Base-by-base conservation (phyloP, 1,140 invertebrate species). In the Atta texana region DNA sequence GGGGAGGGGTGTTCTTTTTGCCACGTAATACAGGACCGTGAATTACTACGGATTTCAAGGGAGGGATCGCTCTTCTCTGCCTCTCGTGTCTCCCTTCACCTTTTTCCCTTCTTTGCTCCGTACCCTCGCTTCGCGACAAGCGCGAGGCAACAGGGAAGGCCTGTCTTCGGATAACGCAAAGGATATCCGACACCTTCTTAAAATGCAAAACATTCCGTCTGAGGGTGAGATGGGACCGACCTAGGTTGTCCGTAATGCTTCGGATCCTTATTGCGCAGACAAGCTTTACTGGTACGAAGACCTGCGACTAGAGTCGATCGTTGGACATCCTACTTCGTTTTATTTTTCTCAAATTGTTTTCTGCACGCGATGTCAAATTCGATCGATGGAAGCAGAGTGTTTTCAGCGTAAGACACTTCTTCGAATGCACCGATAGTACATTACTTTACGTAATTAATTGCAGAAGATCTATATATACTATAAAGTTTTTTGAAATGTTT, bases 201-300 rank as follows among this genome's bases (percentile, higher is more conserved):
- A 95, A 94, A 95, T 95, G 94, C 93, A 94, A 95, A 94, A 95
- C 94, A 94, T 93, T 92, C 87, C 92, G 90, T 89, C 92, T 87
- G 81, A 81, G 89, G 68, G 87, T 86, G 80, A 87, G 85, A 87
- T 80, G 82, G 86, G 68, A 75, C 78, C 59, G 55, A 69, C 77
- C 51, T 78, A 86, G 78, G 63, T 80, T 51, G 81, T 59, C 77
- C 34, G 84, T 80, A 86, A 90, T 89, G 88, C 69, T 77, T 80
- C 71, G 77, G 89, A 80, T 88, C 91, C 91, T 92, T 94, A 92
- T 92, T 93, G 92, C 90, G 39, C 89, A 86, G 78, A 93, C 88
- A 89, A 91, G 91, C 87, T 90, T 75, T 91, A 77, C 69, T 81
- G 85, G 5, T 72, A 71, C 88, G 74, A 87, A 85, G 75, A 74